phyloP scores from a whole-genome alignment of 2,888 invertebrate species.

The Ochlodes sylvanus region DNA sequence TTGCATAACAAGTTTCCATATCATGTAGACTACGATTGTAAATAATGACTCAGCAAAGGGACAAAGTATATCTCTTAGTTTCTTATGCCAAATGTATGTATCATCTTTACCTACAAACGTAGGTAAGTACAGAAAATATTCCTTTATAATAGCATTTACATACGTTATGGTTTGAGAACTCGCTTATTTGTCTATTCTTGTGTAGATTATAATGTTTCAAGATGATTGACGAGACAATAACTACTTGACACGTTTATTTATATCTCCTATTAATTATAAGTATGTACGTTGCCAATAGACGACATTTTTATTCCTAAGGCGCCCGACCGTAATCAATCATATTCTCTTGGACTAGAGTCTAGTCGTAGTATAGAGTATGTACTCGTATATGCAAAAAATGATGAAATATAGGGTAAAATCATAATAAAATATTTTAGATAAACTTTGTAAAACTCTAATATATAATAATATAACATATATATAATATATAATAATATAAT shows the following conservation, averaged over 20 bases:
- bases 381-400: too few species aligned
- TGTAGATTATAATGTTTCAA: neutral
- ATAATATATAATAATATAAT: too few species aligned
- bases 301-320: neutral
- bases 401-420: too few species aligned
- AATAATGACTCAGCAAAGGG: conserved; percentile 13
- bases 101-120: too few species aligned
- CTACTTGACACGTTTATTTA: neutral
- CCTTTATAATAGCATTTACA: neutral
- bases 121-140: neutral
- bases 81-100: neutral
- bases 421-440: too few species aligned
- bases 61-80: conserved; percentile 1
- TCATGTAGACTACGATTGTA: neutral
- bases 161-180: neutral
- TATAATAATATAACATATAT: too few species aligned
- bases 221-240: neutral
- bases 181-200: neutral
- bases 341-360: too few species aligned
- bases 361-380: too few species aligned
- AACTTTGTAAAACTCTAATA: too few species aligned
- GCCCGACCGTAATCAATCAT: neutral
- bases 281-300: neutral
- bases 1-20: neutral
- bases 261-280: neutral